A percentile compares a stretch with the other conserved stretches of the same genome.
These are phyloP conservation scores for Lasioglossum malachurum DNA, from an alignment of 2,888 invertebrate genomes.

Conservation along the genomic window DNA sequence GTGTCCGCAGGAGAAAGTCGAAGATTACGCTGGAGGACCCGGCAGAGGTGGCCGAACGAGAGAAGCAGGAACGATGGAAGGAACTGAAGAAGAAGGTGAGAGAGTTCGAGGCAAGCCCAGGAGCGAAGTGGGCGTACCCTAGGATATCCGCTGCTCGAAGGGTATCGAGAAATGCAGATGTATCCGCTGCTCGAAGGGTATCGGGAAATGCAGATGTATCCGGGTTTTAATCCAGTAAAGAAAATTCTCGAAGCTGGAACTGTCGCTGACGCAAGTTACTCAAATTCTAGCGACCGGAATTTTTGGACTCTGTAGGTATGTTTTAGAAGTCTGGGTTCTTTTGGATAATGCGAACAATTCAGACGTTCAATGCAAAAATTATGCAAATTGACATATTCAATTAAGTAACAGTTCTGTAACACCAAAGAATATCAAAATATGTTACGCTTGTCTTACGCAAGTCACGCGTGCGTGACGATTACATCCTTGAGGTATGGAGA, in stretches of 20 bases:
- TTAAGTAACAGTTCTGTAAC: background rate
- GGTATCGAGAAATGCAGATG: background rate
- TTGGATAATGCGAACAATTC: background rate
- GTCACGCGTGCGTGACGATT: too few species aligned
- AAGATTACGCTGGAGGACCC: background rate
- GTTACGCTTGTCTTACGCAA: too few species aligned
- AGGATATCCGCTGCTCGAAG: constrained; percentile 37
- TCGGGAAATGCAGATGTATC: background rate
- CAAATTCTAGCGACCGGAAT: background rate
- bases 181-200: accelerated
- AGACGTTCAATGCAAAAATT: background rate
- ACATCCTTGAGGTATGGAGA: too few species aligned
- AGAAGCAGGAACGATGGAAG: background rate
- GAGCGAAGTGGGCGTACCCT: constrained; percentile 14
- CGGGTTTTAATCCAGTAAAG: too few species aligned
- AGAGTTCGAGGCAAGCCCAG: background rate
- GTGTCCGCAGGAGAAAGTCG: background rate
- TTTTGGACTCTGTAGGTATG: background rate
- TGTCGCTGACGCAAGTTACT: background rate
- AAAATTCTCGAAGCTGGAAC: background rate
- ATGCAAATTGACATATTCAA: background rate
- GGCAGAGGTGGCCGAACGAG: background rate
- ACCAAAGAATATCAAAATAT: too few species aligned
- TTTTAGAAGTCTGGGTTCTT: background rate
- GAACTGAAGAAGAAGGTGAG: constrained; percentile 14